A percentile compares a stretch with the other conserved stretches of the same genome.
Conservation (phyloP, 2,113 vertebrate genomes). For the Empidonax alnorum region DNA sequence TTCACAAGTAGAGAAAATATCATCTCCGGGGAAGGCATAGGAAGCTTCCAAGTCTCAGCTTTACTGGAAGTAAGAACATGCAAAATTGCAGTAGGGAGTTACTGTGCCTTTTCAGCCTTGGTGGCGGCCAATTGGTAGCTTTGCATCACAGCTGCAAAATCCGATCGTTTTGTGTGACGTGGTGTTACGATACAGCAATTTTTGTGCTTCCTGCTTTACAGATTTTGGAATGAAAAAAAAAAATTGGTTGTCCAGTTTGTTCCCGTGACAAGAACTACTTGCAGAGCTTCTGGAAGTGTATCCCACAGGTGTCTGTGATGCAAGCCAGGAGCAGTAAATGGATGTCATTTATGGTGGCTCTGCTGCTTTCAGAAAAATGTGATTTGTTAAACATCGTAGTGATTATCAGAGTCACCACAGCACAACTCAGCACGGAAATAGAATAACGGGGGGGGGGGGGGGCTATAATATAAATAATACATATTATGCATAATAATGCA, state of each 20-base stretch:
- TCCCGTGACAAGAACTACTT: not conserved
- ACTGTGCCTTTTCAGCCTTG: not conserved
- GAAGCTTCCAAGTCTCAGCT: not conserved
- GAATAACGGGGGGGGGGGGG: rapidly evolving
- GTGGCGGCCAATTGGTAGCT: not conserved
- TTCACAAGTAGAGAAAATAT: not conserved
- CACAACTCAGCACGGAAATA: not conserved
- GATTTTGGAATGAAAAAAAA: not conserved
- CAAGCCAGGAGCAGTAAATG: slow-evolving; percentile 42
- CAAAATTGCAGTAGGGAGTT: not conserved
- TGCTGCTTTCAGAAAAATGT: not conserved
- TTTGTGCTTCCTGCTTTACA: not conserved
- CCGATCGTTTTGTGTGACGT: not conserved
- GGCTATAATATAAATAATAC: too few relatives aligned
- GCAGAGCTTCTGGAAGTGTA: not conserved
- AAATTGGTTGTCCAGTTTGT: not conserved
- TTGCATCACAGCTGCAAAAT: not conserved
- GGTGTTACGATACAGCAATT: not conserved
- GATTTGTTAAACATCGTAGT: not conserved
- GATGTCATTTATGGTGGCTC: slow-evolving; percentile 19
- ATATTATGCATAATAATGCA: too few relatives aligned
- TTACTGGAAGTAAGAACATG: not conserved
- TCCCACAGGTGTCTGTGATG: slow-evolving; percentile 15
- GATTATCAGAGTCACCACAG: not conserved
- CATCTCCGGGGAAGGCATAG: not conserved